Base-by-base conservation (phyloP, 2,888 invertebrate species). In the Tupiocoris notatus region DNA sequence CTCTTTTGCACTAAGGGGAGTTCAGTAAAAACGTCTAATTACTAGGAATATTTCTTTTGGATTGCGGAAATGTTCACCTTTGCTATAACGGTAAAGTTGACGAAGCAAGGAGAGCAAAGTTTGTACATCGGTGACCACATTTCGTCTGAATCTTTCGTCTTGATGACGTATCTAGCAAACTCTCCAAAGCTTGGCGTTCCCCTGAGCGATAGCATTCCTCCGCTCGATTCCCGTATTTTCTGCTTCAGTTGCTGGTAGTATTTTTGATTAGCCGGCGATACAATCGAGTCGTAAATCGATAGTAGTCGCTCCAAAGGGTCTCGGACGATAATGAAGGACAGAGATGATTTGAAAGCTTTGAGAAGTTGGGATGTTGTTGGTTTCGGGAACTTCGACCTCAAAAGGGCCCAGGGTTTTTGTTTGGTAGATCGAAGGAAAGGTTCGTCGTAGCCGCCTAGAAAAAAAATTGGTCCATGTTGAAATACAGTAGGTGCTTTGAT, bases 81-180 rank as follows among this genome's bases (percentile, higher is more conserved):
- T 18, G 88, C 88, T 78, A 90, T 87, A 25, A 89, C 87, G 75
- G 86, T 88, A 81, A 89, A 90, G 81, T 89, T 89, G 0, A 89
- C 86, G 59, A 88, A 88, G 84, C 94, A 94, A 0, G 94, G 94
- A 54, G 94, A 93, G 83, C 94, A 94, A 83, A 94, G 93, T 81
- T 89, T 89, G 0, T 90, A 89, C 80, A 92, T 90, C 0, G 94
- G 92, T 17, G 92, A 91, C 90, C 93, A 93, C 83, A 94, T 93
- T 92, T 93, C 94, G 83, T 94, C 93, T 1, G 24, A 58, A 80
- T 92, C 88, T 77, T 86, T 86, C 80, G 85, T 86, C 76, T 89
- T 88, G 78, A 93, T 83, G 16, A 94, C 87, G 86, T 92, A 93
- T 65, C 89, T 86, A 0, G 93, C 90, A 80, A 94, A 94, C 85